phyloP scores from a whole-genome alignment of 2,113 vertebrate species.

The Plecotus auritus region DNA sequence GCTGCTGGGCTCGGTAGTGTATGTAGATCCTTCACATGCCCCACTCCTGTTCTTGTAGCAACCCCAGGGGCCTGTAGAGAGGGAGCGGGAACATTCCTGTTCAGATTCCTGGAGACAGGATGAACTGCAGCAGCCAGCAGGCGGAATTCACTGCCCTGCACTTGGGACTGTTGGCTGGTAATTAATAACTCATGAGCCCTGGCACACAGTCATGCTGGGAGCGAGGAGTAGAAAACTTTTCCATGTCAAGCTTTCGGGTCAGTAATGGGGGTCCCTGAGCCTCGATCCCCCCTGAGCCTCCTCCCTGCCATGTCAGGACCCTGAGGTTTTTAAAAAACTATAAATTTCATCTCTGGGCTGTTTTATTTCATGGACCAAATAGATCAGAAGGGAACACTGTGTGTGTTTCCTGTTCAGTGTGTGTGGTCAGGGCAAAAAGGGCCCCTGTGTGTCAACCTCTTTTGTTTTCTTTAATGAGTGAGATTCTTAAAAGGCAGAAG shows the following conservation, averaged over 20 bases:
- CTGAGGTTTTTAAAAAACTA: constrained; percentile 6
- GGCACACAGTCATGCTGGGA: neutral
- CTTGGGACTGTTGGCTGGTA: neutral
- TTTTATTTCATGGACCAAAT: neutral
- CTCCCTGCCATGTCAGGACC: constrained; percentile 64
- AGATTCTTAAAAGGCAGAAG: constrained; percentile 40
- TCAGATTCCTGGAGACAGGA: neutral
- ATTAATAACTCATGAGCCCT: neutral
- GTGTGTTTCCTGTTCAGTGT: constrained; percentile 28
- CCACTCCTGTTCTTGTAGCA: neutral
- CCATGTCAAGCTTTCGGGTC: too few relatives aligned
- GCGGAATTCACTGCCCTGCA: neutral
- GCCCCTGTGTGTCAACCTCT: neutral
- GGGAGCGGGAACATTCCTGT: neutral
- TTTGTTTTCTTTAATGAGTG: constrained; percentile 41
- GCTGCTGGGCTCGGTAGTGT: neutral
- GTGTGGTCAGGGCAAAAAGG: neutral
- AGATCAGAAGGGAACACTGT: neutral
- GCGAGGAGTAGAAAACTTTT: neutral
- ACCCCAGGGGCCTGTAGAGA: neutral
- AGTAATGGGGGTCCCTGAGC: neutral
- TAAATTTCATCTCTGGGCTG: neutral
- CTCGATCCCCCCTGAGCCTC: neutral
- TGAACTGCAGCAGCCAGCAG: neutral
- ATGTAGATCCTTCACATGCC: neutral